Percentiles rank a stretch among this genome's conserved stretches.
phyloP scores from a whole-genome alignment of 2,888 invertebrate genomes.

The Hymenopus coronatus region DNA sequence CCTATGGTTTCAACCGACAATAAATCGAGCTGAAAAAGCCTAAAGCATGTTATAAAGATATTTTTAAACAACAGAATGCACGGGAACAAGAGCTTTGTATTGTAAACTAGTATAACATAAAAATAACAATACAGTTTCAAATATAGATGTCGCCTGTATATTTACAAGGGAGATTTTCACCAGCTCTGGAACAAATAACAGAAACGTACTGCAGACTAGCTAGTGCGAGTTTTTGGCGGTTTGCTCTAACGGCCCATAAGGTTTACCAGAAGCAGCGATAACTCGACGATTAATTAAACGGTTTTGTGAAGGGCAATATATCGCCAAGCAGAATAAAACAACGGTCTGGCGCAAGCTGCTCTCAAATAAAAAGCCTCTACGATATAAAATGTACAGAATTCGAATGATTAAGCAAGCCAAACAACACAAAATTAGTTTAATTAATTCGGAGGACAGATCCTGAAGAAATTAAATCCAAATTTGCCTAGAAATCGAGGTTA shows the following conservation, averaged over 20 bases:
- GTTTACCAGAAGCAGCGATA: not conserved
- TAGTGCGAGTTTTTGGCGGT: not conserved
- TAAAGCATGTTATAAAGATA: too few relatives aligned
- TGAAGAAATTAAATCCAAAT: too few relatives aligned
- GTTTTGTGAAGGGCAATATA: not conserved
- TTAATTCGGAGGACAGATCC: too few relatives aligned
- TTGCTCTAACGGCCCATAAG: not conserved
- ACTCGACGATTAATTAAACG: not conserved
- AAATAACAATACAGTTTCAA: too few relatives aligned
- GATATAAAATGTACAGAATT: not conserved
- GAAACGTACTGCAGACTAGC: not conserved
- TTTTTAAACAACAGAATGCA: too few relatives aligned
- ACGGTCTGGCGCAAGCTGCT: not conserved
- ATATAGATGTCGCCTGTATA: not conserved
- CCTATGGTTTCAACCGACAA: too few relatives aligned
- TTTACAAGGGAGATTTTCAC: not conserved
- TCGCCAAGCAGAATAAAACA: not conserved
- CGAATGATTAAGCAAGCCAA: not conserved
- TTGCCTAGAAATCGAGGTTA: too few relatives aligned
- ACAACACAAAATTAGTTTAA: not conserved
- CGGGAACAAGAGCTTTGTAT: not conserved
- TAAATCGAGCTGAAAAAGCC: too few relatives aligned
- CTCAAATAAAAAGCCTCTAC: not conserved
- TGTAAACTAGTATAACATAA: not conserved
- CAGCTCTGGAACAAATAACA: not conserved